These are phyloP conservation scores for Nebria salina DNA, from an alignment of 2,888 invertebrate species.

Conservation along the genomic window DNA sequence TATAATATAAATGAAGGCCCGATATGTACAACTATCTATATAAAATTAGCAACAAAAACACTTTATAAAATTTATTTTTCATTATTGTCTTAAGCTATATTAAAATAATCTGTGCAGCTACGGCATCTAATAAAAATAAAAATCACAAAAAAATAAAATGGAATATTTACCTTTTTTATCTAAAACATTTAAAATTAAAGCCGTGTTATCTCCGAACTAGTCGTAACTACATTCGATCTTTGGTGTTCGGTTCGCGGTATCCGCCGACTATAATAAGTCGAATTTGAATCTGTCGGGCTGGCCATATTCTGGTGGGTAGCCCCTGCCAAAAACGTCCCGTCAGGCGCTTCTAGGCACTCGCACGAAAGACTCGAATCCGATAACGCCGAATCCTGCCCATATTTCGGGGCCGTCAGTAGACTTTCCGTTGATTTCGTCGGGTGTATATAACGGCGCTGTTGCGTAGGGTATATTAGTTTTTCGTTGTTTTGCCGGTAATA, in stretches of 20 bases:
- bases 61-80: not conserved
- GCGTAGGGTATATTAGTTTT: conserved; percentile 51
- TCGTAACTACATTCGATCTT: conserved; percentile 67
- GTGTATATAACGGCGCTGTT: conserved; percentile 64
- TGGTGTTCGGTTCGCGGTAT: conserved; percentile 64
- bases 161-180: not conserved
- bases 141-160: not conserved
- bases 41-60: not conserved
- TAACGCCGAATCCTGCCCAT: conserved; percentile 65
- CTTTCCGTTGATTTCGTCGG: conserved; percentile 86
- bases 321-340: conserved; percentile 57
- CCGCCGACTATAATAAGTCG: conserved; percentile 61
- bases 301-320: conserved; percentile 57
- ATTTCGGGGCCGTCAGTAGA: conserved; percentile 74
- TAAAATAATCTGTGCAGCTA: not conserved
- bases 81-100: not conserved
- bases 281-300: conserved; percentile 61
- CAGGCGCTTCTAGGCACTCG: conserved; percentile 69
- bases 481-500: conserved; percentile 51
- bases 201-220: conserved; percentile 76
- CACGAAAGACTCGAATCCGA: conserved; percentile 77
- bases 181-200: conserved; percentile 62
- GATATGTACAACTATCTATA: not conserved
- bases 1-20: not conserved
- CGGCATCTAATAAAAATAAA: not conserved